These are phyloP conservation scores for Pogonocichla stellata DNA, from an alignment of 2,113 vertebrate genomes.

Conservation along the genomic window DNA sequence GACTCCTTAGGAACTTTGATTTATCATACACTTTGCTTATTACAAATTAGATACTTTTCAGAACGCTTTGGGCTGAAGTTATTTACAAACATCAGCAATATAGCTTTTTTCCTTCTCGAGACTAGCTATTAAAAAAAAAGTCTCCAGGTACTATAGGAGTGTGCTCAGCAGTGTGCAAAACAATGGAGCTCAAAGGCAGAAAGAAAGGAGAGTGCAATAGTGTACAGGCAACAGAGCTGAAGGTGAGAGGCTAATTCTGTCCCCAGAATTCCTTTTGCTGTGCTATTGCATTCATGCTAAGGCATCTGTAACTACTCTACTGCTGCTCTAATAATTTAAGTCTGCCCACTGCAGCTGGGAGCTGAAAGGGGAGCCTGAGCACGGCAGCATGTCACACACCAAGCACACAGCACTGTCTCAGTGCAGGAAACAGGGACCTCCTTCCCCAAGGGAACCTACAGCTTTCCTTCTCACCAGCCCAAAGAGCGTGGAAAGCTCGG, in stretches of 20 bases:
- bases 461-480: neutral
- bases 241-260: neutral
- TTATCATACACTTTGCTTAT: neutral
- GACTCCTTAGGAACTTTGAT: neutral
- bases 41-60: neutral
- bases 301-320: neutral
- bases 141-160: neutral
- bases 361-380: rapidly evolving
- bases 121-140: neutral
- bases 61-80: neutral
- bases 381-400: rapidly evolving
- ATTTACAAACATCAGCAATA: neutral
- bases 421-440: neutral
- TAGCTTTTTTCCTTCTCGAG: neutral
- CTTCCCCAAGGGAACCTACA: neutral
- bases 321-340: neutral
- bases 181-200: neutral
- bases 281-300: neutral
- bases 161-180: neutral
- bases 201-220: neutral
- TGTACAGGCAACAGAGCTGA: neutral
- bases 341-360: neutral
- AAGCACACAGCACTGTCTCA: neutral
- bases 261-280: neutral
- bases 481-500: neutral